Evolutionary conservation across 2,888 invertebrate genomes (phyloP).

Genomic region (Drosophila cracens): DNA sequence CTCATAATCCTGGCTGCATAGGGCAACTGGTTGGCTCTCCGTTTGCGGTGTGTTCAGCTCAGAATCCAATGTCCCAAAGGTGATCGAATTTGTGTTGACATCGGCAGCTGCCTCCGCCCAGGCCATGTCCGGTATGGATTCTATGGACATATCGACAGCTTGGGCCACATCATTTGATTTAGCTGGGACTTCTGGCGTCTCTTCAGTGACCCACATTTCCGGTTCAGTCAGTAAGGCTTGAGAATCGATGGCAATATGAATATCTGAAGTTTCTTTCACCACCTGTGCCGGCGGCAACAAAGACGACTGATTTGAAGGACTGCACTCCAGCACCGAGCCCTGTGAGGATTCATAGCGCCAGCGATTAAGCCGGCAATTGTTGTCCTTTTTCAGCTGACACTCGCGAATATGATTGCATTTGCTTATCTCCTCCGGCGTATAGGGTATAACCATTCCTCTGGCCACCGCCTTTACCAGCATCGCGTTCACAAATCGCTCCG

Average conservation of each 20-base stretch:
- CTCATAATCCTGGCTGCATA: constrained; percentile 30
- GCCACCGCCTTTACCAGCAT: constrained; percentile 55
- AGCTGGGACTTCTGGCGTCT: fast-evolving
- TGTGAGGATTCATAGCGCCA: constrained; percentile 22
- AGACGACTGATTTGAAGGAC: background rate
- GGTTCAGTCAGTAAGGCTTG: background rate
- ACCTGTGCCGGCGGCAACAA: constrained; percentile 16
- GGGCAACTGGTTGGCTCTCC: constrained; percentile 17
- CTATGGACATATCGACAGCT: background rate
- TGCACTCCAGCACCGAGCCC: constrained; percentile 1
- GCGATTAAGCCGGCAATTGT: constrained; percentile 44
- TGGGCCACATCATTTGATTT: background rate
- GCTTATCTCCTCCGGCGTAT: constrained; percentile 15
- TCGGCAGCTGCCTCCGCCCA: constrained; percentile 32
- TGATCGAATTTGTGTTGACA: constrained; percentile 45
- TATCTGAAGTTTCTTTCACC: background rate
- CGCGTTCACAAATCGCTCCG: constrained; percentile 46
- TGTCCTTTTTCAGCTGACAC: constrained; percentile 50
- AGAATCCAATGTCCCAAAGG: constrained; percentile 1
- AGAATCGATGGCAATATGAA: background rate
- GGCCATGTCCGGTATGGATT: background rate
- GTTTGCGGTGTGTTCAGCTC: constrained; percentile 16
- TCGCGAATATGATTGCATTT: constrained; percentile 21
- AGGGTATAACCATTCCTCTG: constrained; percentile 55
- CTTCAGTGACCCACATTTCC: constrained; percentile 9